Conservation (phyloP, 2,113 vertebrate species). For the Clarias macrocephalus region DNA sequence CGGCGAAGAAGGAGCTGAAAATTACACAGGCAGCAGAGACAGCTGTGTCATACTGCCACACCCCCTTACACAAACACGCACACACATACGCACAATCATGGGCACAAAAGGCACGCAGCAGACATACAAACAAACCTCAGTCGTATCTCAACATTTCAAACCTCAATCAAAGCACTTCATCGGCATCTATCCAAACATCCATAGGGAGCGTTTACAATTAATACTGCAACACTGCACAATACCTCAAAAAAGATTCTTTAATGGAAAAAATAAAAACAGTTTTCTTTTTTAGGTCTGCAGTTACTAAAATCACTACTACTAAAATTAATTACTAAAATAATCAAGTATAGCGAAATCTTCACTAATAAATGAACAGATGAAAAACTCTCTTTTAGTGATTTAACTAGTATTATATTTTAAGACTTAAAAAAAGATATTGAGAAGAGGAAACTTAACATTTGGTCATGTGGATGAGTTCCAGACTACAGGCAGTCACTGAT, state of each 20-base stretch:
- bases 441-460: no score
- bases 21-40: constrained; percentile 63
- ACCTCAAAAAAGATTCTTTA: neutral
- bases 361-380: neutral
- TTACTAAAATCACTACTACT: neutral
- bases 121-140: neutral
- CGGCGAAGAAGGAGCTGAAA: constrained; percentile 54
- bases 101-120: neutral
- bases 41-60: constrained; percentile 56
- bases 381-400: neutral
- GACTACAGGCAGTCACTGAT: no score
- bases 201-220: neutral
- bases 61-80: constrained; percentile 5
- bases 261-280: neutral
- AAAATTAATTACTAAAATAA: neutral
- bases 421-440: neutral
- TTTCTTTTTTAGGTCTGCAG: neutral
- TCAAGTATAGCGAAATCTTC: neutral
- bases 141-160: neutral
- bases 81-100: neutral
- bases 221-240: neutral
- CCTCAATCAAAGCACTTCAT: neutral
- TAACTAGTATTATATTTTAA: neutral
- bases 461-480: no score
- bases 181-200: neutral